Evolutionary conservation across 92 coral and sea anemone species (phyloP).

Genomic region (Actinernus sp.): DNA sequence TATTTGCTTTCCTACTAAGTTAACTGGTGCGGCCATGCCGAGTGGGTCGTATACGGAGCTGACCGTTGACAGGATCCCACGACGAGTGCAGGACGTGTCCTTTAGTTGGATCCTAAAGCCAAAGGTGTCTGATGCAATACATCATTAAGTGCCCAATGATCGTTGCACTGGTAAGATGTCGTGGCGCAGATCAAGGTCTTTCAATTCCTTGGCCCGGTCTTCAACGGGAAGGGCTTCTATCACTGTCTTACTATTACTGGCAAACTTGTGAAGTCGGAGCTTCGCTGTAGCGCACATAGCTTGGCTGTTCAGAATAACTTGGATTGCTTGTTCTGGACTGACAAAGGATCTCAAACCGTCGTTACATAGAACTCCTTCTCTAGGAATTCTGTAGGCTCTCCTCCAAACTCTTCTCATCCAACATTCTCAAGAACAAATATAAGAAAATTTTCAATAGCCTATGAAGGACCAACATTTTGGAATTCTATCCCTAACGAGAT

Average conservation of each 20-base stretch:
- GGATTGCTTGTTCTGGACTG: conserved; percentile 22
- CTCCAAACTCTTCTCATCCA: not conserved
- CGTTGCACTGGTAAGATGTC: conserved; percentile 37
- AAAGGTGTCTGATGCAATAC: too few relatives aligned
- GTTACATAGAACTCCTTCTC: conserved; percentile 1
- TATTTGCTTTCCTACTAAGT: conserved; percentile 9
- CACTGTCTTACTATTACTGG: too few relatives aligned
- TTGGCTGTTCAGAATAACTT: conserved; percentile 21
- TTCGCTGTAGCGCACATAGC: conserved; percentile 18
- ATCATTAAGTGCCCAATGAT: conserved; percentile 49
- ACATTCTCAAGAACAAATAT: too few relatives aligned
- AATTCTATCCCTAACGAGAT: too few relatives aligned
- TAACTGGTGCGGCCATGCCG: conserved; percentile 16
- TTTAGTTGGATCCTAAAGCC: too few relatives aligned
- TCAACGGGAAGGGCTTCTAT: too few relatives aligned
- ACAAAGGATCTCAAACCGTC: conserved; percentile 15
- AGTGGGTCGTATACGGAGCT: too few relatives aligned
- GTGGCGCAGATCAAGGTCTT: conserved; percentile 37
- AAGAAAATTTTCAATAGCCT: too few relatives aligned
- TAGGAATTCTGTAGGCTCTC: conserved; percentile 7
- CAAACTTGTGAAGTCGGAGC: conserved; percentile 45
- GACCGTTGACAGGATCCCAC: conserved; percentile 32
- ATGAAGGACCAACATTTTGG: too few relatives aligned
- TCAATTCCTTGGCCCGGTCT: conserved; percentile 34
- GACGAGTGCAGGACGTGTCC: too few relatives aligned